Conservation (phyloP, 2,113 vertebrate genomes). For the Cricetomys ansorgei region DNA sequence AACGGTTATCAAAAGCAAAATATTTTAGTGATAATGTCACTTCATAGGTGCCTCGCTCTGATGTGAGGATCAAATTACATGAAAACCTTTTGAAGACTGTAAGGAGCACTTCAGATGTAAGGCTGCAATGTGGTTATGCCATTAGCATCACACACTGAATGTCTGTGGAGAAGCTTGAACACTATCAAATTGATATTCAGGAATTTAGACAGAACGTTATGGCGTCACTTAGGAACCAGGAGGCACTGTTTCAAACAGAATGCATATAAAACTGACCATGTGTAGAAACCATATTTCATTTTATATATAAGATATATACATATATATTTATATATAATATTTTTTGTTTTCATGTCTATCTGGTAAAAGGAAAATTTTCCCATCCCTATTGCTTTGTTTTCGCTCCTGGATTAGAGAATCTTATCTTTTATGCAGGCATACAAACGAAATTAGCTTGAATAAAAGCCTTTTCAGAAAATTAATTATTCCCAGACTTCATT, state of each 20-base stretch:
- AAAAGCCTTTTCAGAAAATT: slow-evolving; percentile 78
- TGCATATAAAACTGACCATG: background rate
- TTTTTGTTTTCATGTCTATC: background rate
- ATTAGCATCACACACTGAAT: background rate
- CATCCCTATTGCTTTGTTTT: slow-evolving; percentile 22
- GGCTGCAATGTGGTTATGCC: slow-evolving; percentile 46
- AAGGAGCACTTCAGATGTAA: slow-evolving; percentile 47
- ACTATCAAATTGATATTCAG: slow-evolving; percentile 26
- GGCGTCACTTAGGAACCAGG: background rate
- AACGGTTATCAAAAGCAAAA: slow-evolving; percentile 71
- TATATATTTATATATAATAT: background rate
- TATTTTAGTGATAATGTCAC: slow-evolving; percentile 44
- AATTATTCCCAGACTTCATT: slow-evolving; percentile 73
- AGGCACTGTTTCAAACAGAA: slow-evolving; percentile 4
- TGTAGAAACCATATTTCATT: background rate
- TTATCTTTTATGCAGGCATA: background rate
- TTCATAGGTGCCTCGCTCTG: background rate
- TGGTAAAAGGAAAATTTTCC: background rate
- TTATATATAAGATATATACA: too few relatives aligned
- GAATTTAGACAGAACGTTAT: slow-evolving; percentile 50
- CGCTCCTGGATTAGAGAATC: background rate
- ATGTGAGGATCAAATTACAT: slow-evolving; percentile 23
- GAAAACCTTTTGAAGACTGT: slow-evolving; percentile 49
- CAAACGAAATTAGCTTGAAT: slow-evolving; percentile 74
- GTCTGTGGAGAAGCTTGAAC: slow-evolving; percentile 32